Evolutionary conservation across 2,797 vertebrate genomes (phyloP).

Genomic region (Anabacerthia variegaticeps): DNA sequence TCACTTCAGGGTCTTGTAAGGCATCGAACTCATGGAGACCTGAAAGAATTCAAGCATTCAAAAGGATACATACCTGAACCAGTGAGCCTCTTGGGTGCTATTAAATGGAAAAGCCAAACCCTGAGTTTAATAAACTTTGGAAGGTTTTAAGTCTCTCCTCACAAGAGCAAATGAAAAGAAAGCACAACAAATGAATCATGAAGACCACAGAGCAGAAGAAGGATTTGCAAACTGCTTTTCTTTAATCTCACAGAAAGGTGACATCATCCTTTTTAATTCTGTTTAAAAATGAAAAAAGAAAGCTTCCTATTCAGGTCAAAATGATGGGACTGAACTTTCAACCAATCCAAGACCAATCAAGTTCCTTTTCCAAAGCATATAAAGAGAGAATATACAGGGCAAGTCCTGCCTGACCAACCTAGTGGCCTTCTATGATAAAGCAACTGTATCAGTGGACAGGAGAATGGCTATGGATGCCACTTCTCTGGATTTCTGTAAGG

Average conservation of each 20-base stretch:
- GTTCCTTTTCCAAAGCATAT: not conserved
- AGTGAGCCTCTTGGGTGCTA: not conserved
- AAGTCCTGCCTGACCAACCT: not conserved
- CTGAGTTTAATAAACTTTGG: not conserved
- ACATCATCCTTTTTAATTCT: not conserved
- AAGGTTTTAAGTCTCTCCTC: not conserved
- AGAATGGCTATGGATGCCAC: not conserved
- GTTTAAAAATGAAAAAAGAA: not conserved
- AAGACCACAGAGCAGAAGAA: not conserved
- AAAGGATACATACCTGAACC: not conserved
- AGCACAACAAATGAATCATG: not conserved
- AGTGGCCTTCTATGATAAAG: not conserved
- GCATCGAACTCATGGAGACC: conserved; percentile 96
- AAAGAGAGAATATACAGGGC: not conserved
- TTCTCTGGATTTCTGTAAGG: rapidly evolving
- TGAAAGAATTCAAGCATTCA: conserved; percentile 65
- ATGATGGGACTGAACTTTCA: not conserved
- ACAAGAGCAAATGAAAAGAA: not conserved
- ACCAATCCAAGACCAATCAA: not conserved
- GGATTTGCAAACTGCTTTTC: not conserved
- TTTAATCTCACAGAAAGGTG: not conserved
- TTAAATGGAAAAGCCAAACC: not conserved
- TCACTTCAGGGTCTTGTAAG: conserved; percentile 93
- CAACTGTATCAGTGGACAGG: not conserved
- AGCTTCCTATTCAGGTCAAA: not conserved